A percentile compares a stretch with the other conserved stretches of the same genome.
Conservation (phyloP, 2,797 vertebrate genomes). For the Cossypha polioptera region DNA sequence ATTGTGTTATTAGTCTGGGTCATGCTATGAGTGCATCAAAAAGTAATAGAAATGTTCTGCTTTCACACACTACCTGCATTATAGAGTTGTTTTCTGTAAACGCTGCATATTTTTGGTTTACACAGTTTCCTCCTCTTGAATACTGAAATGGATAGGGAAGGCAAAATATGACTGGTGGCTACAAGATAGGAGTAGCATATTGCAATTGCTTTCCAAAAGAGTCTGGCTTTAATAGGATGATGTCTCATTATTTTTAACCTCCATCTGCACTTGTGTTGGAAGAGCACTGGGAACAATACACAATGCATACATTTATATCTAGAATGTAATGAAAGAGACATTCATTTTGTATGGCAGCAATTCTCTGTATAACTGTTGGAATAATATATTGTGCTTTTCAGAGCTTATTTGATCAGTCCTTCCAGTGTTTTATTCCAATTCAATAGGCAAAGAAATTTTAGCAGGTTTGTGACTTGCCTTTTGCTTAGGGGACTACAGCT, state of each 20-base stretch:
- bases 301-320: neutral
- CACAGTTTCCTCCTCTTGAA: neutral
- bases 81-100: neutral
- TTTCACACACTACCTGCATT: neutral
- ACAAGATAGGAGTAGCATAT: neutral
- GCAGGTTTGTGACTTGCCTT: neutral
- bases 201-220: neutral
- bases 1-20: neutral
- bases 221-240: neutral
- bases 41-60: neutral
- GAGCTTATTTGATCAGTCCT: neutral
- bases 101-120: neutral
- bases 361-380: neutral
- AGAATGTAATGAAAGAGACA: neutral
- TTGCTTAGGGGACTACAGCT: neutral
- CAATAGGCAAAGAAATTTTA: neutral
- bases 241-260: conserved; percentile 35
- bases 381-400: neutral
- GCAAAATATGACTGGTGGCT: neutral
- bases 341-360: neutral
- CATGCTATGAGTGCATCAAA: neutral
- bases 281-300: neutral
- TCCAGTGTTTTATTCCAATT: neutral
- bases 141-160: neutral
- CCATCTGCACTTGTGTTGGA: neutral